phyloP scores from a whole-genome alignment of 1,140 invertebrate species.

The Meloidogyne floridensis region DNA sequence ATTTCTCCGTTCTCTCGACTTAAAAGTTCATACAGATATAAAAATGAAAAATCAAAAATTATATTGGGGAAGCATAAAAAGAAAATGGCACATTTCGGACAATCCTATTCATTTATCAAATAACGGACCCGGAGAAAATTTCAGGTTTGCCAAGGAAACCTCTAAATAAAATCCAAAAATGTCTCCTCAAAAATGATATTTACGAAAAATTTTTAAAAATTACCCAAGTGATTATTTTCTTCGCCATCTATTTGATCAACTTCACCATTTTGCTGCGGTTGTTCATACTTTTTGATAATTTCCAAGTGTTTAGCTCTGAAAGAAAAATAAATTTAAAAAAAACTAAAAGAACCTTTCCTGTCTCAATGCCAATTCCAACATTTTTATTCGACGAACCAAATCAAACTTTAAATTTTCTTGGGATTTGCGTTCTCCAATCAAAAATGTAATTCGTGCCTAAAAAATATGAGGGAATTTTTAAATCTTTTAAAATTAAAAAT shows the following conservation, averaged over 20 bases:
- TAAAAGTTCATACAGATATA: too few relatives aligned
- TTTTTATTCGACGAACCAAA: constrained; percentile 95
- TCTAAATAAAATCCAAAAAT: too few relatives aligned
- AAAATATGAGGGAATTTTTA: constrained; percentile 47
- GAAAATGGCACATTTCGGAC: too few relatives aligned
- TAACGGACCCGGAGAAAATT: too few relatives aligned
- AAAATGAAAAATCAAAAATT: too few relatives aligned
- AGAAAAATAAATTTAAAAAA: background rate
- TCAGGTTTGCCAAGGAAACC: too few relatives aligned
- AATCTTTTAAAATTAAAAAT: background rate
- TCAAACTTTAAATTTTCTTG: constrained; percentile 99
- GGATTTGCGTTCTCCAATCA: constrained; percentile 96
- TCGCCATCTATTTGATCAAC: constrained; percentile 46
- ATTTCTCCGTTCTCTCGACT: too few relatives aligned
- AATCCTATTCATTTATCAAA: too few relatives aligned
- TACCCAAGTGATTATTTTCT: constrained; percentile 14
- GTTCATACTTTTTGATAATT: constrained; percentile 12
- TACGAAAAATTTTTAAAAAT: background rate
- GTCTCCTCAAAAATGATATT: background rate
- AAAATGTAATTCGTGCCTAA: constrained; percentile 93
- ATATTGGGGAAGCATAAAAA: too few relatives aligned
- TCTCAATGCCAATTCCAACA: constrained; percentile 97
- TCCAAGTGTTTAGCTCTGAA: background rate
- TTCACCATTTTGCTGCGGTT: constrained; percentile 36
- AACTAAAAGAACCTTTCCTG: constrained; percentile 79